Conservation (phyloP, 2,888 invertebrate genomes). For the Theristus sp. region DNA sequence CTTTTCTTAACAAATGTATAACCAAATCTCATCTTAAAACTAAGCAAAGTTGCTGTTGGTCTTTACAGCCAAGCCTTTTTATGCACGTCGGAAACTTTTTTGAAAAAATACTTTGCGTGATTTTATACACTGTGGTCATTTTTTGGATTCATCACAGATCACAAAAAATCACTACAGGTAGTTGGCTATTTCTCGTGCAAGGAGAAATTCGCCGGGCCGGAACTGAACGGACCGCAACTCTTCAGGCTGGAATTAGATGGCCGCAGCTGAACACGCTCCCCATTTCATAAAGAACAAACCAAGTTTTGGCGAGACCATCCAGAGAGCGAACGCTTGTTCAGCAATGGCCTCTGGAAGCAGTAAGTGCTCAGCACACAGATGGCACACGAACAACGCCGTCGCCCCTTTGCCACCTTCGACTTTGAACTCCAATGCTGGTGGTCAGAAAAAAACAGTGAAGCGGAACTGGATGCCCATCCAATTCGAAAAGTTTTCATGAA, state of each 20-base stretch:
- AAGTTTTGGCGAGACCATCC: constrained; percentile 77
- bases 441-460: neutral
- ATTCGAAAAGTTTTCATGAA: too few species aligned
- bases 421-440: constrained; percentile 43
- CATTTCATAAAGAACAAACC: constrained; percentile 37
- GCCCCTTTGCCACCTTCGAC: constrained; percentile 54
- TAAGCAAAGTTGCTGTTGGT: too few species aligned
- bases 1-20: too few species aligned
- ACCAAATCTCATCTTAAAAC: too few species aligned
- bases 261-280: neutral
- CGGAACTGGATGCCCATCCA: neutral
- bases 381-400: constrained; percentile 42
- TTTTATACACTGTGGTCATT: too few species aligned
- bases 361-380: constrained; percentile 53
- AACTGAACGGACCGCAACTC: neutral
- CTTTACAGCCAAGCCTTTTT: too few species aligned
- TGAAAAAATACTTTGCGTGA: too few species aligned
- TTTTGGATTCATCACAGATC: too few species aligned
- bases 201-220: neutral
- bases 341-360: constrained; percentile 52
- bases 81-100: too few species aligned
- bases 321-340: constrained; percentile 67
- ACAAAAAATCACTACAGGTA: neutral
- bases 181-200: neutral
- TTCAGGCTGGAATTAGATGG: neutral